Conservation (phyloP, 2,888 invertebrate genomes). For the Drosophila meridiana region DNA sequence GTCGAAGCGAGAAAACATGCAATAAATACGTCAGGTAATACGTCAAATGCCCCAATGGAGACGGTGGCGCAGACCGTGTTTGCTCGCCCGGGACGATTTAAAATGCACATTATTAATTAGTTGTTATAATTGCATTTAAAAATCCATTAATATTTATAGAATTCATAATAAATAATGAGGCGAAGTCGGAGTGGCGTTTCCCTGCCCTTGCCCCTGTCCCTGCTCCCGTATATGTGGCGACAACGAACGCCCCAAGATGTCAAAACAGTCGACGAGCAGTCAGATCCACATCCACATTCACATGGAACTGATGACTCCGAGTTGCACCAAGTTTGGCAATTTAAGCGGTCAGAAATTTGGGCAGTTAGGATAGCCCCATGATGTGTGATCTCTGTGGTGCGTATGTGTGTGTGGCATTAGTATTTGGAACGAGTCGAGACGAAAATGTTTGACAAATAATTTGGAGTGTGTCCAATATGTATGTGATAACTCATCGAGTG, state of each 20-base stretch:
- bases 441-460: constrained; percentile 81
- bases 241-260: constrained; percentile 69
- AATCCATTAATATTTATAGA: constrained; percentile 85
- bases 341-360: constrained; percentile 66
- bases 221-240: constrained; percentile 40
- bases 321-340: constrained; percentile 70
- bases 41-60: constrained; percentile 62
- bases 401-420: constrained; percentile 75
- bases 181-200: constrained; percentile 35
- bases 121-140: constrained; percentile 85
- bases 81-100: constrained; percentile 70
- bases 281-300: constrained; percentile 10
- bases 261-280: constrained; percentile 60
- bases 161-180: constrained; percentile 84
- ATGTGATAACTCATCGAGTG: constrained; percentile 20
- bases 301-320: constrained; percentile 19
- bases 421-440: constrained; percentile 64
- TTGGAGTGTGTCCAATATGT: constrained; percentile 61
- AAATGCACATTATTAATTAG: constrained; percentile 85
- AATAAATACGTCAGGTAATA: constrained; percentile 82
- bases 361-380: constrained; percentile 52
- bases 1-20: constrained; percentile 80
- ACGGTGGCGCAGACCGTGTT: constrained; percentile 23
- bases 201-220: not conserved
- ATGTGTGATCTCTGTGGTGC: constrained; percentile 42